These are phyloP conservation scores for Neolamprologus cancellatus DNA, from an alignment of 2,113 vertebrate genomes.

Conservation along the genomic window DNA sequence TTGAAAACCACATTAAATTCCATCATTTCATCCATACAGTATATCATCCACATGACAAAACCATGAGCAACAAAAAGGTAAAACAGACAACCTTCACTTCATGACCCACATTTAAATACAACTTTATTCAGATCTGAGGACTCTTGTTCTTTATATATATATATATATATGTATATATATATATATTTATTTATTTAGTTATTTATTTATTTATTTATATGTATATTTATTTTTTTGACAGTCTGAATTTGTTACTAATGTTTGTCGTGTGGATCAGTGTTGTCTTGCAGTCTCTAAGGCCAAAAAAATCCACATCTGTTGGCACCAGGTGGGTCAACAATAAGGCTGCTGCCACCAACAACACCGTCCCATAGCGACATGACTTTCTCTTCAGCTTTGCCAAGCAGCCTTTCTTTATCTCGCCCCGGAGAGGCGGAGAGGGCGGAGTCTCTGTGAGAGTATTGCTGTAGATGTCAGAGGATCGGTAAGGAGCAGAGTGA, in stretches of 20 bases:
- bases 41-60: constrained; percentile 68
- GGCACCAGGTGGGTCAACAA: constrained; percentile 25
- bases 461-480: constrained; percentile 64
- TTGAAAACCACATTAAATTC: constrained; percentile 71
- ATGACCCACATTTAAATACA: constrained; percentile 74
- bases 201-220: constrained; percentile 9
- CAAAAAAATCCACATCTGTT: constrained; percentile 48
- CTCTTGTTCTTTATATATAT: constrained; percentile 31
- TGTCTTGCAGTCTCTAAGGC: constrained; percentile 55
- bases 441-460: constrained; percentile 35
- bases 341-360: constrained; percentile 40
- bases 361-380: constrained; percentile 8
- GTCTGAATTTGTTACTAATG: constrained; percentile 34
- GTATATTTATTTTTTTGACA: constrained; percentile 53
- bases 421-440: constrained; percentile 8
- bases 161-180: constrained; percentile 31
- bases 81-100: constrained; percentile 66
- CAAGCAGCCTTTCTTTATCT: constrained; percentile 16
- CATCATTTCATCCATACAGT: constrained; percentile 72
- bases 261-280: constrained; percentile 33
- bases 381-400: constrained; percentile 8
- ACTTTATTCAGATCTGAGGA: constrained; percentile 69
- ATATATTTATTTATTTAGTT: background rate
- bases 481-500: constrained; percentile 14
- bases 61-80: constrained; percentile 39